Evolutionary conservation across 2,113 vertebrate genomes (phyloP).

Genomic region (Chrysochloris asiatica): DNA sequence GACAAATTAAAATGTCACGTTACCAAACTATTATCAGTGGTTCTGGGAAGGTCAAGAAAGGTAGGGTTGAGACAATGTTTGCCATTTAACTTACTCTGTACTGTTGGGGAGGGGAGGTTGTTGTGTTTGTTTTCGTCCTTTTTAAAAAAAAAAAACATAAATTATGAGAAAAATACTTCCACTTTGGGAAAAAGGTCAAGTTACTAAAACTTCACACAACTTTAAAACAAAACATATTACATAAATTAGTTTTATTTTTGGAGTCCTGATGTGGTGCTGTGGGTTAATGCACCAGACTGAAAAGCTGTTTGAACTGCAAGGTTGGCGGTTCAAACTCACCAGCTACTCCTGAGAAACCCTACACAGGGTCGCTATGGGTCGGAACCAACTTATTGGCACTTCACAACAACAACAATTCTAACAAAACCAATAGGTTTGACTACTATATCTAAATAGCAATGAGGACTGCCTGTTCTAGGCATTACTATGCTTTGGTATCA

Average conservation of each 20-base stretch:
- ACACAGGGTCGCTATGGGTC: too few species aligned
- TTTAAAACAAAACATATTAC: background rate
- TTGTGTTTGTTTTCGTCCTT: too few species aligned
- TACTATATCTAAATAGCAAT: accelerated
- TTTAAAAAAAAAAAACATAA: background rate
- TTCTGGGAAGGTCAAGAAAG: background rate
- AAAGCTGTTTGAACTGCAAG: too few species aligned
- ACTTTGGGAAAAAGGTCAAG: background rate
- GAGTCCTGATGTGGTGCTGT: too few species aligned
- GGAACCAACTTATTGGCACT: too few species aligned
- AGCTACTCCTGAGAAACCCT: too few species aligned
- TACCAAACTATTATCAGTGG: background rate
- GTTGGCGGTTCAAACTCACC: too few species aligned
- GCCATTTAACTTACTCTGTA: background rate
- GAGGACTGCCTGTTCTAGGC: accelerated
- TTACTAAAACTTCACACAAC: background rate
- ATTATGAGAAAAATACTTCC: background rate
- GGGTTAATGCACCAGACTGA: too few species aligned
- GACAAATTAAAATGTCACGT: background rate
- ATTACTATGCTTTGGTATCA: accelerated
- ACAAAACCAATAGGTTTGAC: background rate
- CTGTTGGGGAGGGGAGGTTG: too few species aligned
- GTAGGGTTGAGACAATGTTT: accelerated
- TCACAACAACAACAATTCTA: too few species aligned
- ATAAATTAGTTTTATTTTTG: background rate